Evolutionary conservation across 2,888 invertebrate species (phyloP), one percentile per base, ranked within the genome.

Genomic region (Agonopterix heracliana): DNA sequence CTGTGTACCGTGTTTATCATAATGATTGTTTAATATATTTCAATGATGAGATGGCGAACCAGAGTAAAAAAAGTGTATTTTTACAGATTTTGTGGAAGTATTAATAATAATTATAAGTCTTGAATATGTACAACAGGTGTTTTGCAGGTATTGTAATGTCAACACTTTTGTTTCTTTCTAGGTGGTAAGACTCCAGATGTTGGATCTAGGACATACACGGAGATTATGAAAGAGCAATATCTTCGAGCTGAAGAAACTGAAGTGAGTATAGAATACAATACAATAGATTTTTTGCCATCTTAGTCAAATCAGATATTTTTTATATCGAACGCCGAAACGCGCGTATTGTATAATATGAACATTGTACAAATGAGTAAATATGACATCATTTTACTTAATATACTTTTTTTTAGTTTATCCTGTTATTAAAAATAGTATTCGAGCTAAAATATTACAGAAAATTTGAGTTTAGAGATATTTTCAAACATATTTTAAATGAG

Each of bases 181-280:
- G 98, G 98, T 85, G 98, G 98, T 14, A 98, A 98, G 90, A 99
- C 99, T 43, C 99, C 99, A 38, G 98, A 99, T 91, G 90, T 96
- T 62, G 95, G 96, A 51, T 96, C 97, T 3, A 91, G 99, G 71
- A 98, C 98, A 10, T 99, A 97, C 77, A 95, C 96, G 42, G 96
- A 98, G 81, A 98, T 99, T 89, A 98, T 99, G 98, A 94, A 94
- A 74, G 99, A 99, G 78, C 96, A 97, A 78, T 91, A 95, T 76
- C 91, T 98, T 10, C 93, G 95, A 71, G 95, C 95, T 47, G 96
- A 96, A 89, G 97, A 97, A 89, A 95, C 94, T 66, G 96, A 98
- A 90, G 98, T 98, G 84, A 82, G 82, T 78, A 26, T 26, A 26
- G 26, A 2, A 1, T 2, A 14, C 14, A 26, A 48, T 47, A 13